phyloP scores from a whole-genome alignment of 2,888 invertebrate species.

The Diabrotica balteata region DNA sequence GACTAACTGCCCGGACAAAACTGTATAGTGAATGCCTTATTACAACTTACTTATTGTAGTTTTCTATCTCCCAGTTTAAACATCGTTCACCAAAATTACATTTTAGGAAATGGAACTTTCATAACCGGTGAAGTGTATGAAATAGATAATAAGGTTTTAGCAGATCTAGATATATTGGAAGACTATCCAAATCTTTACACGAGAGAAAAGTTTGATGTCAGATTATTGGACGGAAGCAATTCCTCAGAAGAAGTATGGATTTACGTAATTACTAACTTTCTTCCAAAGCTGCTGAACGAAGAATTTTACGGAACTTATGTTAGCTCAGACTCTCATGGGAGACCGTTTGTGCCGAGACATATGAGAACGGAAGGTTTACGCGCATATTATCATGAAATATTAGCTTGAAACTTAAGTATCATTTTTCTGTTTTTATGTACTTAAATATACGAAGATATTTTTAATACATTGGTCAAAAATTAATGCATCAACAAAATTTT shows the following conservation, averaged over 20 bases:
- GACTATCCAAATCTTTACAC: constrained; percentile 83
- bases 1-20: too few relatives aligned
- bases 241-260: constrained; percentile 70
- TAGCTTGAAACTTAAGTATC: too few relatives aligned
- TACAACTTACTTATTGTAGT: too few relatives aligned
- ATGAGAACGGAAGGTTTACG: background rate
- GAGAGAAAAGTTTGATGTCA: constrained; percentile 68
- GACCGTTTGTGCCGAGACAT: constrained; percentile 65
- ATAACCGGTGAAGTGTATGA: constrained; percentile 84
- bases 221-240: constrained; percentile 42
- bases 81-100: too few relatives aligned
- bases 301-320: constrained; percentile 70
- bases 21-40: background rate
- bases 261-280: constrained; percentile 80
- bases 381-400: background rate
- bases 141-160: constrained; percentile 78
- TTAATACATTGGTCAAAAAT: too few relatives aligned
- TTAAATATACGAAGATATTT: too few relatives aligned
- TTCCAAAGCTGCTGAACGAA: constrained; percentile 66
- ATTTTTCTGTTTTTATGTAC: too few relatives aligned
- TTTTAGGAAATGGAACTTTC: constrained; percentile 61
- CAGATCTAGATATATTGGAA: constrained; percentile 79
- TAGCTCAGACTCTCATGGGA: constrained; percentile 69
- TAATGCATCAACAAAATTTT: too few relatives aligned
- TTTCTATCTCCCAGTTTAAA: too few relatives aligned